phyloP scores from a whole-genome alignment of 2,113 vertebrate genomes.

The Catagonus wagneri region DNA sequence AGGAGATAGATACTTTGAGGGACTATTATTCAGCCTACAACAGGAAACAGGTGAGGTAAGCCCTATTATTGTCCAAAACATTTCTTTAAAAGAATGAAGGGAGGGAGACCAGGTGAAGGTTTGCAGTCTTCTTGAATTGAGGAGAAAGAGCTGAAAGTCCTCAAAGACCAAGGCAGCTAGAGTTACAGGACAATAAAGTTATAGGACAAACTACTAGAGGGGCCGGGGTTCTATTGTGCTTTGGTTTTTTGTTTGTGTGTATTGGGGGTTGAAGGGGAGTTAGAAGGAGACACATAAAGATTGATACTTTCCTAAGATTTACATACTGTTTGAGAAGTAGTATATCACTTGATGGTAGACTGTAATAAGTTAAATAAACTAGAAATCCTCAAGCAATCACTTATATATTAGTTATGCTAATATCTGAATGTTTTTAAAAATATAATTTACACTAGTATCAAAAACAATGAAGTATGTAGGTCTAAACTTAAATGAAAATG shows the following conservation, averaged over 20 bases:
- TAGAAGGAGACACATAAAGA: not conserved
- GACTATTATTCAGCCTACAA: not conserved
- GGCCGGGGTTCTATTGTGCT: not conserved
- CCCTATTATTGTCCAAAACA: not conserved
- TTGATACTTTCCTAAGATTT: not conserved
- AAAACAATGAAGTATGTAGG: not conserved
- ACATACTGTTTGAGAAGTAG: not conserved
- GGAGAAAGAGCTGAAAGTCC: not conserved
- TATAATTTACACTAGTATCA: not conserved
- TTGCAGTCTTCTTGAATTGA: not conserved
- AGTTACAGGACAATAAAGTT: not conserved
- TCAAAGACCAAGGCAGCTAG: not conserved
- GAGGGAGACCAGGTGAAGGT: not conserved
- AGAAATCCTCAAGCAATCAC: not conserved
- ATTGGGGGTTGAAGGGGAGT: fast-evolving
- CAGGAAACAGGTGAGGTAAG: not conserved
- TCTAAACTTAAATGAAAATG: not conserved
- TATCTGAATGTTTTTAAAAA: not conserved
- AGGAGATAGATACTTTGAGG: not conserved
- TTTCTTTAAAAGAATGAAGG: not conserved
- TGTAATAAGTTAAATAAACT: not conserved
- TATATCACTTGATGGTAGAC: not conserved
- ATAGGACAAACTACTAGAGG: not conserved
- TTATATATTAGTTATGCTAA: not conserved
- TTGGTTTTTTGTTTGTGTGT: not conserved